phyloP scores from a whole-genome alignment of 1,140 invertebrate species.

The Drosophila arawakana region DNA sequence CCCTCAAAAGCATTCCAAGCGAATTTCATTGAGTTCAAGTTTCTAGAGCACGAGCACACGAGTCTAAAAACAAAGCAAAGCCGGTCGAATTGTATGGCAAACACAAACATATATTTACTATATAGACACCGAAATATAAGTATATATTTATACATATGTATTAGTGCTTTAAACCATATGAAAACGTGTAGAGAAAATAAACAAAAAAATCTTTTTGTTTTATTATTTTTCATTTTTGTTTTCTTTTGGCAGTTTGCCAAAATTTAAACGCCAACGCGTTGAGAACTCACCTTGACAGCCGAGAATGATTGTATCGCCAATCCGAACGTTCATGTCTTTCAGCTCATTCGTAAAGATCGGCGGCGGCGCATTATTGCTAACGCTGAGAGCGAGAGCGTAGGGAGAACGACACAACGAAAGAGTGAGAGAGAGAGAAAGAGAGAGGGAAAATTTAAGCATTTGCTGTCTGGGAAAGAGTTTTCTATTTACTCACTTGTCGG shows the following conservation, averaged over 20 bases:
- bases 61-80: constrained; percentile 59
- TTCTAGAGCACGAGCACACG: constrained; percentile 69
- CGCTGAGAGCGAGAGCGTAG: constrained; percentile 44
- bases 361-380: constrained; percentile 86
- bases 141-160: constrained; percentile 21
- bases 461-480: not conserved
- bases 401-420: not conserved
- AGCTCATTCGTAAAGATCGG: constrained; percentile 91
- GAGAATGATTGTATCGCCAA: constrained; percentile 90
- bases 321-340: constrained; percentile 89
- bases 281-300: constrained; percentile 89
- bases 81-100: constrained; percentile 51
- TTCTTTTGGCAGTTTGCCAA: constrained; percentile 55
- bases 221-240: constrained; percentile 9
- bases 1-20: constrained; percentile 27
- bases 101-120: constrained; percentile 24
- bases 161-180: constrained; percentile 3
- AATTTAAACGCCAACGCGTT: constrained; percentile 38
- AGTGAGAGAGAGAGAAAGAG: constrained; percentile 2
- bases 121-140: constrained; percentile 14
- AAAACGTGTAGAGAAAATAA: constrained; percentile 46
- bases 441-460: constrained; percentile 10
- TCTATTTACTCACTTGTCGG: constrained; percentile 70
- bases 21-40: constrained; percentile 78
- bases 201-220: constrained; percentile 51